Base-by-base conservation (phyloP, 2,797 vertebrate genomes). In the Alectoris magna region DNA sequence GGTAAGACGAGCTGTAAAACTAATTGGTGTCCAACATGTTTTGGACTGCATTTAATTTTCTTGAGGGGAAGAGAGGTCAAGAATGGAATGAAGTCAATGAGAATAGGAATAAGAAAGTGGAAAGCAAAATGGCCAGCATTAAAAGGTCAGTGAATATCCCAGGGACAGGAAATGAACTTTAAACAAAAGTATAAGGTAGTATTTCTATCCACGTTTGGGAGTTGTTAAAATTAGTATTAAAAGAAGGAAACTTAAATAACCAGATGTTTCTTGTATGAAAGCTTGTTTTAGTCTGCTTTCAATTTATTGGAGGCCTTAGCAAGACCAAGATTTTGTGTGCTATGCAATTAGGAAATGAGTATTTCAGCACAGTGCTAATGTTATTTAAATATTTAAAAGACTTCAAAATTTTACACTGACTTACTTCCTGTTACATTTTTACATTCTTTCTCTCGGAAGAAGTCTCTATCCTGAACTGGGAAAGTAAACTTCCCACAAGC, bases 1-100 rank as follows among this genome's bases (percentile, higher is more conserved):
- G 84, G 94, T 95, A 96, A 97, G 94, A 96, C 78, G 83, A 97
- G 93, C 97, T 96, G 90, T 96, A 96, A 97, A 97, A 97, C 97
- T 98, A 98, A 97, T 97, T 97, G 97, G 96, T 96, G 95, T 96
- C 95, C 96, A 97, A 95, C 96, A 92, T 96, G 94, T 97, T 97
- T 97, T 75, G 93, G 96, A 97, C 96, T 98, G 97, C 97, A 95
- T 98, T 98, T 98, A 97, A 98, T 98, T 98, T 98, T 97, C 97
- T 97, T 94, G 86, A 94, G 97, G 97, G 97, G 97, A 97, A 95
- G 95, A 98, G 97, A 98, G 98, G 98, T 98, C 97, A 98, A 96
- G 91, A 98, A 94, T 98, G 98, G 97, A 98, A 98, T 98, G 98
- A 98, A 98, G 97, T 97, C 87, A 95, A 97, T 98, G 98, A 97